phyloP scores from a whole-genome alignment of 2,797 vertebrate species.

The Dicrostonyx torquatus region DNA sequence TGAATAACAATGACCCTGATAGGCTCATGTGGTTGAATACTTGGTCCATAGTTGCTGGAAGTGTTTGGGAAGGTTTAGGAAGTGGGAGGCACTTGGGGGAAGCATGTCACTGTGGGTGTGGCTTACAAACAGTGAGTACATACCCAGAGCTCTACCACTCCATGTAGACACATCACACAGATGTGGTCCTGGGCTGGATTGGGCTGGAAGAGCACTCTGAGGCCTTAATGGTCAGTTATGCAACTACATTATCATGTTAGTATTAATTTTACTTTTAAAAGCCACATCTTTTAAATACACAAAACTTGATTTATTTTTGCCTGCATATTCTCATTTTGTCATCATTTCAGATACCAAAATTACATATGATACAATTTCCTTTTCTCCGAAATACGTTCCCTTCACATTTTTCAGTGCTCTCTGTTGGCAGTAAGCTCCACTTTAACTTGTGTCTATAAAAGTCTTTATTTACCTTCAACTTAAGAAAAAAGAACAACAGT shows the following conservation, averaged over 20 bases:
- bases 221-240: background rate
- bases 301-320: background rate
- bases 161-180: background rate
- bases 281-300: background rate
- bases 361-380: background rate
- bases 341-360: background rate
- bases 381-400: background rate
- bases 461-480: background rate
- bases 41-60: background rate
- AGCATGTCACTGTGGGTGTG: background rate
- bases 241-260: background rate
- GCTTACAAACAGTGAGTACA: background rate
- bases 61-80: background rate
- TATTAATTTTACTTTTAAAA: background rate
- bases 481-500: no score
- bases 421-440: background rate
- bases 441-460: background rate
- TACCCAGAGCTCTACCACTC: background rate
- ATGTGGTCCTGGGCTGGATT: background rate
- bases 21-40: background rate
- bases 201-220: background rate
- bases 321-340: background rate
- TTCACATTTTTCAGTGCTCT: background rate
- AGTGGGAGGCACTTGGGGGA: no score
- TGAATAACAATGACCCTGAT: background rate